These are phyloP conservation scores for Lethenteron camtschaticum DNA, from an alignment of 2,113 vertebrate genomes.

Conservation along the genomic window DNA sequence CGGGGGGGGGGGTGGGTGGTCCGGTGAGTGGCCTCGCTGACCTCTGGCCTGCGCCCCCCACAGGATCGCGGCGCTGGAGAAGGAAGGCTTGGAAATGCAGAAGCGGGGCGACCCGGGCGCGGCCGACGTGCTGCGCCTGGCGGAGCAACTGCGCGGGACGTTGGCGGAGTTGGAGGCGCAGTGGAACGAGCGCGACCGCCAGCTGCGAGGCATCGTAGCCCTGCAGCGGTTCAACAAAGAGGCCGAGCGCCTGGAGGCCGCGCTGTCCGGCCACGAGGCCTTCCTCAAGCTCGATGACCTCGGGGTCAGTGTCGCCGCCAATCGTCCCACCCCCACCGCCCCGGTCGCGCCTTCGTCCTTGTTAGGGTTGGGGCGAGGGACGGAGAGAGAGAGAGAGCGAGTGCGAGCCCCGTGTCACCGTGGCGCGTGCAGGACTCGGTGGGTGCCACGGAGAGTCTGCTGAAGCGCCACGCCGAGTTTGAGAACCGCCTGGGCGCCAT, in stretches of 20 bases:
- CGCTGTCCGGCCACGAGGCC: constrained; percentile 36
- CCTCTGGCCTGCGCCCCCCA: neutral
- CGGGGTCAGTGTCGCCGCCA: constrained; percentile 27
- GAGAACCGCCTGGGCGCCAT: constrained; percentile 27
- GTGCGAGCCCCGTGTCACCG: no score
- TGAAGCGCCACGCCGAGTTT: constrained; percentile 41
- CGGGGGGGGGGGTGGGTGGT: neutral
- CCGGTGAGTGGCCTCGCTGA: neutral
- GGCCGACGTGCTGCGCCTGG: constrained; percentile 16
- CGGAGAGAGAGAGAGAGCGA: no score
- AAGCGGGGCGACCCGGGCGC: constrained; percentile 13
- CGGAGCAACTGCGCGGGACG: constrained; percentile 20
- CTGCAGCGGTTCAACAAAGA: constrained; percentile 40
- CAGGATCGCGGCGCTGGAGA: constrained; percentile 20
- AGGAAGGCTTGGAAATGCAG: constrained; percentile 16
- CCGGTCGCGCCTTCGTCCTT: neutral
- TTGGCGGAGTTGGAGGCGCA: constrained; percentile 23
- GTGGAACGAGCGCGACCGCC: constrained; percentile 24
- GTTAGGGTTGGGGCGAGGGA: no score
- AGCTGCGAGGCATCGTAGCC: constrained; percentile 31
- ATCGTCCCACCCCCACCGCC: neutral
- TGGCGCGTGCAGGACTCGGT: constrained; percentile 30
- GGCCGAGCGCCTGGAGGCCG: constrained; percentile 32
- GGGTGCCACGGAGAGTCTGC: constrained; percentile 29
- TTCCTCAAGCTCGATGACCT: constrained; percentile 32